Percentiles rank a stretch among this genome's conserved stretches.
These are phyloP conservation scores for Cryptocephalus primarius DNA, from an alignment of 2,888 invertebrate species.

Conservation along the genomic window DNA sequence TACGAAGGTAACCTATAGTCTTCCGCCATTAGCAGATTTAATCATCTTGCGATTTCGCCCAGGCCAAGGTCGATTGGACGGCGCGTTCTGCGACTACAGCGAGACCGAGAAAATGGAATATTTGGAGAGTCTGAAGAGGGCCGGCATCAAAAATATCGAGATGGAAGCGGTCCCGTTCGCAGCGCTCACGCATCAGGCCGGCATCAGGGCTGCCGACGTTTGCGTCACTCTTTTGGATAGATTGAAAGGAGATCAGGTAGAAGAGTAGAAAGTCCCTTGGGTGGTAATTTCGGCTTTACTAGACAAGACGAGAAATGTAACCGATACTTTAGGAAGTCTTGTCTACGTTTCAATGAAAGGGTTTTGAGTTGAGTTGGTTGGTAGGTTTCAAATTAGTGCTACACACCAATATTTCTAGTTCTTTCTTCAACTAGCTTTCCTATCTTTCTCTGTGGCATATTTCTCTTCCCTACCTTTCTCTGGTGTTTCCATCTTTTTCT, in stretches of 20 bases:
- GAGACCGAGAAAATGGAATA: conserved; percentile 87
- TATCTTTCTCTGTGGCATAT: too few relatives aligned
- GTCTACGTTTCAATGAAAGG: too few relatives aligned
- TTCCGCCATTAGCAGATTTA: too few relatives aligned
- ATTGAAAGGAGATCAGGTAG: conserved; percentile 87
- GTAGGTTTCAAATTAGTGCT: too few relatives aligned
- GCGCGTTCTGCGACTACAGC: conserved; percentile 91
- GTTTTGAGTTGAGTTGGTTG: too few relatives aligned
- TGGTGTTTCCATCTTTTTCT: too few relatives aligned
- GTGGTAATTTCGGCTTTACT: too few relatives aligned
- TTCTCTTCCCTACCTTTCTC: too few relatives aligned
- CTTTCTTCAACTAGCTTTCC: too few relatives aligned
- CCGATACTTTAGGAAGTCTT: too few relatives aligned
- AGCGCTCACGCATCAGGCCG: conserved; percentile 86
- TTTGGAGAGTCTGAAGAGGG: conserved; percentile 54
- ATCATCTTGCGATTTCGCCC: conserved; percentile 7
- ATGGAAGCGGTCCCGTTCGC: conserved; percentile 95
- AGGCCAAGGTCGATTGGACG: conserved; percentile 92
- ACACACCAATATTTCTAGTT: too few relatives aligned
- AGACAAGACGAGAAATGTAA: too few relatives aligned
- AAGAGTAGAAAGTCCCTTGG: background rate
- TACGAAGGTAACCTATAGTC: conserved; percentile 67
- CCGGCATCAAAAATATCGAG: conserved; percentile 90
- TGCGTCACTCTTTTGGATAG: conserved; percentile 90
- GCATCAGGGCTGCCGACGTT: conserved; percentile 84